These are phyloP conservation scores for Priocnemis perturbator DNA, from an alignment of 2,888 invertebrate species.

Conservation along the genomic window DNA sequence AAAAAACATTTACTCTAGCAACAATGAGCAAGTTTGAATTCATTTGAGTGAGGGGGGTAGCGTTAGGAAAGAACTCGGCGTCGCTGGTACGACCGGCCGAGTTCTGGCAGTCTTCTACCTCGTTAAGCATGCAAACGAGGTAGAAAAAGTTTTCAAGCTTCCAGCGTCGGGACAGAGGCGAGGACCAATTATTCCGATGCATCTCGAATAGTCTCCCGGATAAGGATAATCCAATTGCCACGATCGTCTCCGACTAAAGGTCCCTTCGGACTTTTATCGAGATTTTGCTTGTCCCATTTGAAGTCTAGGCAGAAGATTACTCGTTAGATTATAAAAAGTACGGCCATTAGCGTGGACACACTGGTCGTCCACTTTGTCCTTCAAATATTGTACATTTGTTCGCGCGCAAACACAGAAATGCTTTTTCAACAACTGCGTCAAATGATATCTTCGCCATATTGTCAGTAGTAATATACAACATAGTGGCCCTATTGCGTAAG, in stretches of 20 bases:
- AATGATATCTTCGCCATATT: too few relatives aligned
- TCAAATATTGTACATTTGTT: too few relatives aligned
- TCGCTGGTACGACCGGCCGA: background rate
- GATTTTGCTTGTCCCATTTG: background rate
- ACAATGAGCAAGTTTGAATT: constrained; percentile 27
- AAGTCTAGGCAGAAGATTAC: background rate
- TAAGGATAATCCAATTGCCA: constrained; percentile 25
- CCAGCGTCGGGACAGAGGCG: constrained; percentile 5
- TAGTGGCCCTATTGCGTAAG: too few relatives aligned
- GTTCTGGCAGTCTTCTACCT: constrained; percentile 17
- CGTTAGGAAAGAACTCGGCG: constrained; percentile 6
- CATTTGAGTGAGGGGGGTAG: constrained; percentile 7
- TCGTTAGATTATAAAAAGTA: too few relatives aligned
- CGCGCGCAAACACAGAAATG: too few relatives aligned
- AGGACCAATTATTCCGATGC: constrained; percentile 30
- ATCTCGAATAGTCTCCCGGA: constrained; percentile 16
- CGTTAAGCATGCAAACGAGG: constrained; percentile 30
- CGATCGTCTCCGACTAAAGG: constrained; percentile 5
- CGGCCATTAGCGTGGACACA: too few relatives aligned
- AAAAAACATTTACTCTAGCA: constrained; percentile 18
- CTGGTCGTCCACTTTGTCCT: too few relatives aligned
- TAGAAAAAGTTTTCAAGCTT: constrained; percentile 33
- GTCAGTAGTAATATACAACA: too few relatives aligned
- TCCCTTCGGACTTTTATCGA: constrained; percentile 9
- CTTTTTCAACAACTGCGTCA: too few relatives aligned